Base-by-base conservation (phyloP, 2,797 vertebrate genomes). In the Lagocephalus sceleratus region DNA sequence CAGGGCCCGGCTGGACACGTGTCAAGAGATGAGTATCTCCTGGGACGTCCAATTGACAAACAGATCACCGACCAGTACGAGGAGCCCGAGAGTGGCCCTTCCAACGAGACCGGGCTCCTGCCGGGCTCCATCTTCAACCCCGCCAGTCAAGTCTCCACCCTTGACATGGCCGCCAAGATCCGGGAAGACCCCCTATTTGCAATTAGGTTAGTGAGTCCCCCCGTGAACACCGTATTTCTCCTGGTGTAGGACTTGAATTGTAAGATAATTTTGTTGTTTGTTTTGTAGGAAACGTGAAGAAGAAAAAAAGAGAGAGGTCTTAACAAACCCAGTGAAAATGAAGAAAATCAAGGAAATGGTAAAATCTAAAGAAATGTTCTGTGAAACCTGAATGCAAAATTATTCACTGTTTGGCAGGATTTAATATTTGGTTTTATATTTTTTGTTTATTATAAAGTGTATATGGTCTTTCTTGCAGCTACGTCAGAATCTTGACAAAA, bases 261-360 rank as follows among this genome's bases (percentile, higher is more conserved):
- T 5, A 14, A 2, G 16, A 25, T 20, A 4, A 1, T 2, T 46
- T 72, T n/a, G n/a, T 12, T 74, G 6, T 73, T 52, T 47, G 41
- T 9, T 42, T 44, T 58, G 12, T 80, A 98, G 95, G 63, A 98
- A 98, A 84, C 93, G 90, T 7, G 96, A 98, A 29, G 95, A 98
- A 53, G 95, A 95, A 49, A 95, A 95, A 85, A 98, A 96, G 78
- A 93, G 93, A 76, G 94, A 95, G 43, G 92, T 98, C 50, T 71
- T 98, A 55, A 95, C 92, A 23, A 98, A 98, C 55, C 96, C 96
- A 11, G 94, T 98, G 39, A 98, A 98, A 87, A 98, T 98, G 96
- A 98, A 92, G 87, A 98, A 94, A 83, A 98, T 98, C 71, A 94
- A 94, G 85, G 93, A 93, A 69, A 74, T 98, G 93, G 95, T 97